A percentile compares a stretch with the other conserved stretches of the same genome.
phyloP scores from a whole-genome alignment of 92 coral and sea anemone species.

The Isaurus tuberculatus region DNA sequence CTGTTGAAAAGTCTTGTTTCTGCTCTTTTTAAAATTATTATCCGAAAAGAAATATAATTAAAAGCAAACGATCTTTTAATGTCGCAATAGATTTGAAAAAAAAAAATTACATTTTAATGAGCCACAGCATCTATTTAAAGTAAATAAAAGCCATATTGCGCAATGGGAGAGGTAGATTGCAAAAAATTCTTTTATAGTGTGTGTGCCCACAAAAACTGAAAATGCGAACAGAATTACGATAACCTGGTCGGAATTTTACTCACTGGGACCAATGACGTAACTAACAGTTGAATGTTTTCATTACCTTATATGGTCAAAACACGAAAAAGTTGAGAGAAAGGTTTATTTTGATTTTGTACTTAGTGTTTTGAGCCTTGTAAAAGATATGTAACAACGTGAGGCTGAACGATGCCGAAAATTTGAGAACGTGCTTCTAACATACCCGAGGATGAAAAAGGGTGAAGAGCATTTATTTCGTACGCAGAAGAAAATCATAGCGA shows the following conservation, averaged over 20 bases:
- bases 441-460: too few relatives aligned
- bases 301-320: too few relatives aligned
- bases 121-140: not conserved
- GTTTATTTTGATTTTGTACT: too few relatives aligned
- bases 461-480: too few relatives aligned
- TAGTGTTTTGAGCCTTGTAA: too few relatives aligned
- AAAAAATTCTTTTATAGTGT: not conserved
- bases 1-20: not conserved
- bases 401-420: too few relatives aligned
- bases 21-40: not conserved
- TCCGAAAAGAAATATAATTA: not conserved
- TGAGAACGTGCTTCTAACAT: too few relatives aligned
- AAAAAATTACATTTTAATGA: constrained; percentile 18
- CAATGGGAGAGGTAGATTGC: not conserved
- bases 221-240: not conserved
- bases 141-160: not conserved
- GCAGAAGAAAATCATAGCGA: too few relatives aligned
- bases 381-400: too few relatives aligned
- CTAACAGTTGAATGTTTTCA: too few relatives aligned
- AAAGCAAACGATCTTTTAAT: not conserved
- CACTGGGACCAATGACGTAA: too few relatives aligned
- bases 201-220: not conserved
- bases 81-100: not conserved
- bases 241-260: not conserved
- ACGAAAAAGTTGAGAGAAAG: too few relatives aligned